Conservation (phyloP, 2,113 vertebrate genomes). For the Corythornis vintsioides region DNA sequence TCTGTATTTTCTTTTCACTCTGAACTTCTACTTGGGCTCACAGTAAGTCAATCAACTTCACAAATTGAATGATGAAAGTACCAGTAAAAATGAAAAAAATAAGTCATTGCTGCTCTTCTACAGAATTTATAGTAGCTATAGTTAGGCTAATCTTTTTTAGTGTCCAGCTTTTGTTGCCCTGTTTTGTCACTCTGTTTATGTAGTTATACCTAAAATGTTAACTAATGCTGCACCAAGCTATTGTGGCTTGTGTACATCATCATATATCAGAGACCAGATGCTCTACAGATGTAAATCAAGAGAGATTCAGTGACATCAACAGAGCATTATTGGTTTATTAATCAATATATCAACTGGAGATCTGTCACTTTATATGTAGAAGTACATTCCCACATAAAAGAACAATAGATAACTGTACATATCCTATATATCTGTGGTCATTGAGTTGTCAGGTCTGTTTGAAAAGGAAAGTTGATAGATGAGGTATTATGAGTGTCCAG, state of each 20-base stretch:
- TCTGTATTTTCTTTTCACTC: background rate
- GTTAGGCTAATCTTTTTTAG: background rate
- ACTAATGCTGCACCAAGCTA: background rate
- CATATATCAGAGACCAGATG: background rate
- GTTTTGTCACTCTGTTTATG: background rate
- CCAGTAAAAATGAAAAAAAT: background rate
- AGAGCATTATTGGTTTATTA: conserved; percentile 12
- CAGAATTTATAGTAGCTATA: background rate
- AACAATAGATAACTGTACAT: background rate
- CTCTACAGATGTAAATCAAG: background rate
- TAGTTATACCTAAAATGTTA: background rate
- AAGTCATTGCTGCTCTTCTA: background rate
- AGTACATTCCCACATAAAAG: background rate
- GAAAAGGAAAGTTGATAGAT: background rate
- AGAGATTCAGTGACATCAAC: background rate
- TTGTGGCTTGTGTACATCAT: background rate
- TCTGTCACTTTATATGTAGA: background rate
- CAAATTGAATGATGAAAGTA: background rate
- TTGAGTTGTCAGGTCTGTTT: background rate
- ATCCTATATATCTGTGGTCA: background rate
- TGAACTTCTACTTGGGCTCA: background rate
- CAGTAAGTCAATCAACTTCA: background rate
- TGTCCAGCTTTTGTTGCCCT: background rate
- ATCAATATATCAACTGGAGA: conserved; percentile 6
- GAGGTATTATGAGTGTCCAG: background rate